Conservation (phyloP, 2,888 invertebrate genomes). For the Ephialtes manifestator region DNA sequence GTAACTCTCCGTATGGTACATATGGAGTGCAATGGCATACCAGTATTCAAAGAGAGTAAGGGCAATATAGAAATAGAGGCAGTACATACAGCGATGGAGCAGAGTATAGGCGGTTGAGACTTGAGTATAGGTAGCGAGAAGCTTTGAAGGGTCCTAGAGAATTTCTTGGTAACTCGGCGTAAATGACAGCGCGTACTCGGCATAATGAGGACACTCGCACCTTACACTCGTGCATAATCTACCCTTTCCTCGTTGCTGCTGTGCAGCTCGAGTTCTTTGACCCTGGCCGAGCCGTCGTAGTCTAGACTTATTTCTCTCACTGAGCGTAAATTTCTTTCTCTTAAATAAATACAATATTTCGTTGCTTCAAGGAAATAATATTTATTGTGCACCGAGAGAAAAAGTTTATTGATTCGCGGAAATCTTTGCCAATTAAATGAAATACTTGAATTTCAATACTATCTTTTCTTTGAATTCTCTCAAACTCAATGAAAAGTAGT, state of each 20-base stretch:
- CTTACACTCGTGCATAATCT: constrained; percentile 71
- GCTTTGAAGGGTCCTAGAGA: constrained; percentile 74
- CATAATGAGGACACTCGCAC: constrained; percentile 77
- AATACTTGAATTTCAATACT: too few relatives aligned
- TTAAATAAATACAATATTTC: constrained; percentile 19
- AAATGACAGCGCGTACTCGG: constrained; percentile 78
- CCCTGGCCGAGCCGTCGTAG: not conserved
- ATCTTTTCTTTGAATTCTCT: too few relatives aligned
- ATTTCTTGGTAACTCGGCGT: constrained; percentile 79
- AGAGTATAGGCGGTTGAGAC: constrained; percentile 68
- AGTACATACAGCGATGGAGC: constrained; percentile 34
- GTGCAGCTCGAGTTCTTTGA: constrained; percentile 36
- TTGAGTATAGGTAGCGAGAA: constrained; percentile 70
- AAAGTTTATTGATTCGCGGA: too few relatives aligned
- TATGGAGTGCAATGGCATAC: constrained; percentile 27
- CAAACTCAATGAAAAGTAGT: too few relatives aligned
- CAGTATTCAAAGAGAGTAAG: constrained; percentile 38
- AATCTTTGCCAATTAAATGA: too few relatives aligned
- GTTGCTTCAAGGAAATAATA: too few relatives aligned
- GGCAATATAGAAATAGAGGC: constrained; percentile 54
- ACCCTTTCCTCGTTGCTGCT: constrained; percentile 57
- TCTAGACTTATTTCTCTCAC: constrained; percentile 10
- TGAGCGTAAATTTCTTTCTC: constrained; percentile 40
- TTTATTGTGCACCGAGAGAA: too few relatives aligned
- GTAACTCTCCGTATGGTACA: not conserved